phyloP scores from a whole-genome alignment of 2,888 invertebrate species.

The Xanthorhoe designata region DNA sequence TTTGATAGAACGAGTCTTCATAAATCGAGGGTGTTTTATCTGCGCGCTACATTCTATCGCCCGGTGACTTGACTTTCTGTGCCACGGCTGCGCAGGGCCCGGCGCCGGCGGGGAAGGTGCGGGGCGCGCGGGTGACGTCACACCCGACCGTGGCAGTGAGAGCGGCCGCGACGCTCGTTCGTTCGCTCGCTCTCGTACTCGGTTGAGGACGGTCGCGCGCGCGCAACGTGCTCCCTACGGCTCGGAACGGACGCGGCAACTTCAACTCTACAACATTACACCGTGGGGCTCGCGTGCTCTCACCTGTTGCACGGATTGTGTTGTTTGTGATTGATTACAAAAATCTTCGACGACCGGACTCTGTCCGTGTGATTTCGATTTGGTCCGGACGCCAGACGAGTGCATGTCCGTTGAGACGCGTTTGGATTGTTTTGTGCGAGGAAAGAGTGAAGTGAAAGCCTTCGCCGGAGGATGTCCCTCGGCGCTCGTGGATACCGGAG shows the following conservation, averaged over 20 bases:
- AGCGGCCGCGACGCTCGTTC: constrained; percentile 72
- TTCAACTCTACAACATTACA: constrained; percentile 60
- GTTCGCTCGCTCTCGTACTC: constrained; percentile 80
- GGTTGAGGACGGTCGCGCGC: constrained; percentile 81
- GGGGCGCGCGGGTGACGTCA: constrained; percentile 75
- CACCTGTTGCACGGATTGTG: constrained; percentile 75
- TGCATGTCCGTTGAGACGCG: constrained; percentile 74
- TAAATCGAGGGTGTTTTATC: constrained; percentile 81
- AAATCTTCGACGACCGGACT: constrained; percentile 44
- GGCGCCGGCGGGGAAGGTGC: constrained; percentile 51
- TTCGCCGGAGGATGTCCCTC: constrained; percentile 79
- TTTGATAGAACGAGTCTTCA: constrained; percentile 76
- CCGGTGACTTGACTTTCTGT: constrained; percentile 79
- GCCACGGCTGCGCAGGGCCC: constrained; percentile 71
- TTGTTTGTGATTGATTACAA: constrained; percentile 55
- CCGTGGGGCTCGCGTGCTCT: constrained; percentile 63
- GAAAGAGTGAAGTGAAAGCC: constrained; percentile 82
- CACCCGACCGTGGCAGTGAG: constrained; percentile 85
- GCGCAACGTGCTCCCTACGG: constrained; percentile 68
- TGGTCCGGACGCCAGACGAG: constrained; percentile 68
- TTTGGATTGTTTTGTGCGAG: constrained; percentile 79
- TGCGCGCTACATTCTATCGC: constrained; percentile 79
- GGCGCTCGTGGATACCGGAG: constrained; percentile 68
- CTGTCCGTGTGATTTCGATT: constrained; percentile 59
- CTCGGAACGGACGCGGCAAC: constrained; percentile 64